phyloP scores from a whole-genome alignment of 2,113 vertebrate species.

The Kryptolebias marmoratus region DNA sequence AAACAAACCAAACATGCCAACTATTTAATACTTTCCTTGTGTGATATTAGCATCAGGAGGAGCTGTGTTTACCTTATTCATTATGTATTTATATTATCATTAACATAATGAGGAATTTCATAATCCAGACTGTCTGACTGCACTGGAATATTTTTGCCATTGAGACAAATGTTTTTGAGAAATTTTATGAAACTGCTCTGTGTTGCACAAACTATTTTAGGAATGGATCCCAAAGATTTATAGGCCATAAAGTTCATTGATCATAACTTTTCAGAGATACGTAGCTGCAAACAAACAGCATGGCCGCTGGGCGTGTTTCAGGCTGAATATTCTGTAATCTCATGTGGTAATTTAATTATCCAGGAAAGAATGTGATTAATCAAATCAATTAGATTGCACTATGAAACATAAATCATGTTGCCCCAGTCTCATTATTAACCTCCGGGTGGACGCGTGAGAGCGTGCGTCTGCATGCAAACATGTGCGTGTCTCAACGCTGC shows the following conservation, averaged over 20 bases:
- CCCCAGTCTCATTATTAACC: slow-evolving; percentile 66
- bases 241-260: slow-evolving; percentile 59
- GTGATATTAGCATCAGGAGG: background rate
- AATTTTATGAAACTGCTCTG: slow-evolving; percentile 15
- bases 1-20: too few relatives aligned
- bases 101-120: slow-evolving; percentile 40
- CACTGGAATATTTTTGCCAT: slow-evolving; percentile 10
- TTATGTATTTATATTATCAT: slow-evolving; percentile 16
- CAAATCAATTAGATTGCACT: slow-evolving; percentile 75
- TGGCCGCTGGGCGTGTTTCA: slow-evolving; percentile 41
- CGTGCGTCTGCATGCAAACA: slow-evolving; percentile 21
- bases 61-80: background rate
- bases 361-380: slow-evolving; percentile 76
- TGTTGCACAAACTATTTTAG: slow-evolving; percentile 20
- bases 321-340: slow-evolving; percentile 74
- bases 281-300: slow-evolving; percentile 55
- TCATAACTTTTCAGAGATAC: slow-evolving; percentile 45
- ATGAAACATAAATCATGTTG: slow-evolving; percentile 76
- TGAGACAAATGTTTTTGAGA: slow-evolving; percentile 16
- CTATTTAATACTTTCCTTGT: too few relatives aligned
- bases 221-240: slow-evolving; percentile 50
- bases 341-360: slow-evolving; percentile 77
- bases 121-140: slow-evolving; percentile 13
- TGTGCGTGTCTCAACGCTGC: slow-evolving; percentile 27
- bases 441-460: slow-evolving; percentile 35